A percentile compares a stretch with the other conserved stretches of the same genome.
These are phyloP conservation scores for Pseudochirops corinnae DNA, from an alignment of 2,797 vertebrate species.

Conservation along the genomic window DNA sequence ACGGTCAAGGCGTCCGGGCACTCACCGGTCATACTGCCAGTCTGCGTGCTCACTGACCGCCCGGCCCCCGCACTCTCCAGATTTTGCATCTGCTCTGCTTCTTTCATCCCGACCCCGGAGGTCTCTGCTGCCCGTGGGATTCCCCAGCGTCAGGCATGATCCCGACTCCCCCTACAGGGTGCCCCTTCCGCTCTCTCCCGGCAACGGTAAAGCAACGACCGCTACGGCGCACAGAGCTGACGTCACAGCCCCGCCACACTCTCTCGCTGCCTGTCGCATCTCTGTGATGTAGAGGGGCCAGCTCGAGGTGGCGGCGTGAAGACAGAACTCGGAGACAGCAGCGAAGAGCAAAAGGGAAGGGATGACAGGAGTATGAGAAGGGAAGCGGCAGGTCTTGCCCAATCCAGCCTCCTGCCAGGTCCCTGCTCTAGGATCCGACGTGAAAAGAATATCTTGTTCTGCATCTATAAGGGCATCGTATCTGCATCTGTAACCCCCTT, in stretches of 20 bases:
- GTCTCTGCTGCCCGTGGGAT: constrained; percentile 49
- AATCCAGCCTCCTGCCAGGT: not conserved
- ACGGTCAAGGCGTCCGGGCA: not conserved
- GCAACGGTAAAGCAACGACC: not conserved
- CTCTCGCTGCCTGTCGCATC: constrained; percentile 22
- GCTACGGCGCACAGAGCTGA: constrained; percentile 10
- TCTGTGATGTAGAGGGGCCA: not conserved
- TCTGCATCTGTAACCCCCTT: not conserved
- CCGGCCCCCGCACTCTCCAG: constrained; percentile 63
- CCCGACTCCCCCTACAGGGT: not conserved
- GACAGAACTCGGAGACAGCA: fast-evolving
- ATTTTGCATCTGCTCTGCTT: constrained; percentile 75
- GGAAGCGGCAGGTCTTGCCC: not conserved
- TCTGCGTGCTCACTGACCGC: constrained; percentile 82
- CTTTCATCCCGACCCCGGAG: constrained; percentile 67
- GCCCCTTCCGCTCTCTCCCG: not conserved
- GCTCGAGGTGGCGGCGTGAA: no score
- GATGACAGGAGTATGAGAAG: not conserved
- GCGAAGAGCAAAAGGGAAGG: no score
- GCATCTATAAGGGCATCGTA: no score
- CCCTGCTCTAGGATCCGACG: not conserved
- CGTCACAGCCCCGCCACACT: not conserved
- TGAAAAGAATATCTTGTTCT: not conserved
- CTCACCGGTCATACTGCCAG: constrained; percentile 85
- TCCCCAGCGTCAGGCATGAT: constrained; percentile 60